Evolutionary conservation across 2,797 vertebrate species (phyloP).

Genomic region (Coccyzus lansbergi): DNA sequence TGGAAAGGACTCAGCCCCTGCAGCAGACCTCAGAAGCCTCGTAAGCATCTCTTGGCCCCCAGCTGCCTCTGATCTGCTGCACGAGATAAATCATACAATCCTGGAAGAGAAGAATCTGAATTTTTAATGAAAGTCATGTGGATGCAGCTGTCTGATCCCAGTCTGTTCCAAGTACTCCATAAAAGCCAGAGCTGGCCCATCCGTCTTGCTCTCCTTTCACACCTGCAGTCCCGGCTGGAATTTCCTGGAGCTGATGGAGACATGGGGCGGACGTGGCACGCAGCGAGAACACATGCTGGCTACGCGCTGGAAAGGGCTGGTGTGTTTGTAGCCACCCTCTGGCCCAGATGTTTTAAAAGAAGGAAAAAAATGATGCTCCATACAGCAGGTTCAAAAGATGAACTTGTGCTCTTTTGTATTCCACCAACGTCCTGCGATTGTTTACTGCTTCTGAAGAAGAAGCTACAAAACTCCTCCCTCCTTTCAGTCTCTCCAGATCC

Average conservation of each 20-base stretch:
- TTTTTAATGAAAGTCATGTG: slow-evolving; percentile 92
- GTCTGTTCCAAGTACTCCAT: slow-evolving; percentile 65
- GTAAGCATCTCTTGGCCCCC: background rate
- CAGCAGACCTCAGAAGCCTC: background rate
- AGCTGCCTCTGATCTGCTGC: slow-evolving; percentile 58
- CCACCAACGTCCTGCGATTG: background rate
- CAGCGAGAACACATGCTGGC: background rate
- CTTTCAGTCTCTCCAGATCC: background rate
- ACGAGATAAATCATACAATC: slow-evolving; percentile 87
- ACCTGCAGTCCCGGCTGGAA: slow-evolving; percentile 66
- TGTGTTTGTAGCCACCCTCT: accelerated
- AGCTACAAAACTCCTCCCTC: background rate
- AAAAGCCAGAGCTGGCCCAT: slow-evolving; percentile 68
- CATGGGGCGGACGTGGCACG: background rate
- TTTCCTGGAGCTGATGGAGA: slow-evolving; percentile 26
- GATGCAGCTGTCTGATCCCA: slow-evolving; percentile 68
- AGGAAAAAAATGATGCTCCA: background rate
- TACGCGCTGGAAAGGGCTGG: background rate
- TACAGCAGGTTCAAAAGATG: background rate
- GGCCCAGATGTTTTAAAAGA: background rate
- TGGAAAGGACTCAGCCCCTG: background rate
- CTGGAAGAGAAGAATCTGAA: slow-evolving; percentile 84
- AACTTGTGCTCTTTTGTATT: background rate
- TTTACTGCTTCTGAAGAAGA: background rate
- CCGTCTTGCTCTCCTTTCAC: slow-evolving; percentile 66